Evolutionary conservation across 2,113 vertebrate species (phyloP).

Genomic region (Malaclemys terrapin): DNA sequence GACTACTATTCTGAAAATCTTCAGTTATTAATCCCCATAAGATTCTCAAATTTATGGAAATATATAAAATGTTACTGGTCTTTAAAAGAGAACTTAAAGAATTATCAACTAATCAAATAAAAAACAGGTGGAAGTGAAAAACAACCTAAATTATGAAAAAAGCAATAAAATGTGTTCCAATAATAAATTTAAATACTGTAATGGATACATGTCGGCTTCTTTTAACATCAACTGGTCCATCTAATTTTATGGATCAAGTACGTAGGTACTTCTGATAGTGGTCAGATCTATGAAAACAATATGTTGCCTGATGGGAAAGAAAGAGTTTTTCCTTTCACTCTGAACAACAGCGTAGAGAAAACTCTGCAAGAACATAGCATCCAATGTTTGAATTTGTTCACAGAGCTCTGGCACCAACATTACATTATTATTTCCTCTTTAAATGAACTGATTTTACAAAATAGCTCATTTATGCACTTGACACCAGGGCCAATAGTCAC

Average conservation of each 20-base stretch:
- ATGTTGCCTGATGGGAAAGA: background rate
- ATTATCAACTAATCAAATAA: background rate
- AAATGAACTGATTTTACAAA: background rate
- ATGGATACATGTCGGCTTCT: rapidly evolving
- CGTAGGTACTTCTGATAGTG: rapidly evolving
- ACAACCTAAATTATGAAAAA: background rate
- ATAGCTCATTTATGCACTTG: background rate
- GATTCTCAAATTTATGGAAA: background rate
- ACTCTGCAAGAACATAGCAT: background rate
- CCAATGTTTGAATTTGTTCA: background rate
- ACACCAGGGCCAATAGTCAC: background rate
- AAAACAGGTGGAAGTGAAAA: background rate
- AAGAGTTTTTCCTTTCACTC: background rate
- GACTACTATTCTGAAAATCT: background rate
- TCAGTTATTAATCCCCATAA: background rate
- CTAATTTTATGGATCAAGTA: background rate
- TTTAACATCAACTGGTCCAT: rapidly evolving
- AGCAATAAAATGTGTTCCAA: background rate
- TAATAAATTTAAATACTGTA: background rate
- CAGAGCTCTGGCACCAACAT: background rate
- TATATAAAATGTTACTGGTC: background rate
- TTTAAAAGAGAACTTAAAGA: background rate
- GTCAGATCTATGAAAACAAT: background rate
- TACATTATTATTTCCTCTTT: background rate
- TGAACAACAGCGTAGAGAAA: rapidly evolving